phyloP scores from a whole-genome alignment of 2,888 invertebrate species.

The Andrena haemorrhoa region DNA sequence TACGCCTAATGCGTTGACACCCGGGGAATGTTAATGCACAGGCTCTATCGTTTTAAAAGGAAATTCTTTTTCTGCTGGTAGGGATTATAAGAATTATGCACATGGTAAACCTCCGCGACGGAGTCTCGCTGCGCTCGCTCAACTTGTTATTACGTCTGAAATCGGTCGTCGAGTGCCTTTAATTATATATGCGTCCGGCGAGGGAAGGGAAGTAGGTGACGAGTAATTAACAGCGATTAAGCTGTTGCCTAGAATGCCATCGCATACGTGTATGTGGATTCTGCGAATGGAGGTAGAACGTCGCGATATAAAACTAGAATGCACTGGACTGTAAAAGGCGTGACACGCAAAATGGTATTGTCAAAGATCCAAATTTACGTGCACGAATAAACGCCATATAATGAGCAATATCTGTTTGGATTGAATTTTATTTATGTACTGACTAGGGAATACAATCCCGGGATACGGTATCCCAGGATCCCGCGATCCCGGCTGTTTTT shows the following conservation, averaged over 20 bases:
- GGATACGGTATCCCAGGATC: no score
- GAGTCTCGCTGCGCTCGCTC: conserved; percentile 22
- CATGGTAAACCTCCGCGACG: conserved; percentile 14
- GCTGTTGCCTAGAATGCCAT: conserved; percentile 38
- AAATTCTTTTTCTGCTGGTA: conserved; percentile 1
- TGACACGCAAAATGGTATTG: neutral
- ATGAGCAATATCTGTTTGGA: neutral
- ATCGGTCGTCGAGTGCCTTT: conserved; percentile 42
- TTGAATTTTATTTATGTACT: neutral
- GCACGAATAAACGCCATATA: neutral
- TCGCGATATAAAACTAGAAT: neutral
- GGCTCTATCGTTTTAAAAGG: conserved; percentile 1
- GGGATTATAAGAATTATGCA: conserved; percentile 22
- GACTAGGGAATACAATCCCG: no score
- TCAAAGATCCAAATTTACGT: neutral
- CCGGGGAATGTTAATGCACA: neutral
- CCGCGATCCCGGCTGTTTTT: no score
- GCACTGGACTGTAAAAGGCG: neutral
- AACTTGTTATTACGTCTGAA: conserved; percentile 50
- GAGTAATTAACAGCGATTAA: conserved; percentile 51
- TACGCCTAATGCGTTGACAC: neutral
- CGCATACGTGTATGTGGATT: neutral
- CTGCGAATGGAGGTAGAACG: no score
- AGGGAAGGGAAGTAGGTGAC: conserved; percentile 45
- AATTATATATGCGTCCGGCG: conserved; percentile 40